These are phyloP conservation scores for Caenorhabditis macrosperma DNA, from an alignment of 2,888 invertebrate species.

Conservation along the genomic window DNA sequence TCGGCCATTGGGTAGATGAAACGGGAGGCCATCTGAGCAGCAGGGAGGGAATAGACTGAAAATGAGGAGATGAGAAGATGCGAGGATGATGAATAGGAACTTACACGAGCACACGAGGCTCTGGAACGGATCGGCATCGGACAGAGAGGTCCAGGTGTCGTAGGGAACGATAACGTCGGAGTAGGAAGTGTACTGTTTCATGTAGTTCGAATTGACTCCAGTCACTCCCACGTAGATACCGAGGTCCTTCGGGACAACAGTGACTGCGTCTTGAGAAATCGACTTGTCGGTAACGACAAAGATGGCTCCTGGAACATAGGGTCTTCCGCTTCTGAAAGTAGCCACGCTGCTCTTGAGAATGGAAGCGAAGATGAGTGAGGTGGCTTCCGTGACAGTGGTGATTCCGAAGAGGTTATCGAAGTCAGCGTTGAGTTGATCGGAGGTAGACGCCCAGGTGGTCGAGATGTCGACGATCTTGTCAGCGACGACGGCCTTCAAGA, in stretches of 20 bases:
- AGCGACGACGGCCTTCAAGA: slow-evolving; percentile 32
- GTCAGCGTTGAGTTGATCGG: slow-evolving; percentile 24
- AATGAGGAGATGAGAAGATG: background rate
- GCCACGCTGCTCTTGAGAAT: slow-evolving; percentile 14
- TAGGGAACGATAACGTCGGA: slow-evolving; percentile 18
- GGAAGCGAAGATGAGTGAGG: slow-evolving; percentile 4
- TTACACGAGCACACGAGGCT: slow-evolving; percentile 42
- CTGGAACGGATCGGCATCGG: slow-evolving; percentile 29
- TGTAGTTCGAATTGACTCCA: slow-evolving; percentile 35
- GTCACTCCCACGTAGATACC: slow-evolving; percentile 44
- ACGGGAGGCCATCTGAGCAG: background rate
- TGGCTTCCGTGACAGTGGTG: slow-evolving; percentile 3
- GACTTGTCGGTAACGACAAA: slow-evolving; percentile 49
- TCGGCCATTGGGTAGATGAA: slow-evolving; percentile 11
- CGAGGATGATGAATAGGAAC: background rate
- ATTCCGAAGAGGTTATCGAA: slow-evolving; percentile 39
- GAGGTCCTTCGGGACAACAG: background rate
- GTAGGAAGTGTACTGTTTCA: background rate
- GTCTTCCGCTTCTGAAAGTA: slow-evolving; percentile 28
- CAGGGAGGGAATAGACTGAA: slow-evolving; percentile 38
- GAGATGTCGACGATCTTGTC: slow-evolving; percentile 24
- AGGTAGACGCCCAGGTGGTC: background rate
- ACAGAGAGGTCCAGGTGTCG: slow-evolving; percentile 42
- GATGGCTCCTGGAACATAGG: slow-evolving; percentile 32
- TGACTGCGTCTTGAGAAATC: background rate